Percentiles rank a stretch among this genome's conserved stretches.
phyloP scores from a whole-genome alignment of 2,888 invertebrate genomes.

The Acleris sparsana region DNA sequence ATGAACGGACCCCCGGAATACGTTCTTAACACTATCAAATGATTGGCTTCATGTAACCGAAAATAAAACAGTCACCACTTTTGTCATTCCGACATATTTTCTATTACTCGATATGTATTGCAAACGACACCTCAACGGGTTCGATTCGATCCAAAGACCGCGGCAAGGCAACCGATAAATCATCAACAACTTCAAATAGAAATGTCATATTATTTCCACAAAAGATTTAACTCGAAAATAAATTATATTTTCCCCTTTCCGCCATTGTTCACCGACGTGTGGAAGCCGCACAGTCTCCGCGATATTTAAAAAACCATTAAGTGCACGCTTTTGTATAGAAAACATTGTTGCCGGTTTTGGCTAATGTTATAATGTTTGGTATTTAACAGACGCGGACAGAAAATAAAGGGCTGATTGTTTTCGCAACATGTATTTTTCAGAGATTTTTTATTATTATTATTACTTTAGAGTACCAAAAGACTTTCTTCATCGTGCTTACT shows the following conservation, averaged over 20 bases:
- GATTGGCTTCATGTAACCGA: no score
- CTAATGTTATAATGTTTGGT: slow-evolving; percentile 23
- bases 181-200: slow-evolving; percentile 83
- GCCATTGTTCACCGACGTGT: slow-evolving; percentile 79
- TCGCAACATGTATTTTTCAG: background rate
- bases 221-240: slow-evolving; percentile 85
- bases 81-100: slow-evolving; percentile 50
- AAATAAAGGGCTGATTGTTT: background rate
- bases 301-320: slow-evolving; percentile 84
- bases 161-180: slow-evolving; percentile 80
- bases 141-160: slow-evolving; percentile 57
- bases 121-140: slow-evolving; percentile 61
- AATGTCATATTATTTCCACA: slow-evolving; percentile 85
- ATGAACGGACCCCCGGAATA: no score
- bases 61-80: no score
- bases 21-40: no score
- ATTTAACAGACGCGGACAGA: slow-evolving; percentile 2
- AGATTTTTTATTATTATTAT: background rate
- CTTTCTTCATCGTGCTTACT: no score
- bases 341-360: slow-evolving; percentile 28
- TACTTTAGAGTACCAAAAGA: background rate
- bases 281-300: slow-evolving; percentile 73
- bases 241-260: slow-evolving; percentile 81
- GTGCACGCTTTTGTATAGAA: slow-evolving; percentile 64
- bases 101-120: slow-evolving; percentile 56